phyloP scores from a whole-genome alignment of 1,140 invertebrate species.

The Pseudomyrmex pallidus region DNA sequence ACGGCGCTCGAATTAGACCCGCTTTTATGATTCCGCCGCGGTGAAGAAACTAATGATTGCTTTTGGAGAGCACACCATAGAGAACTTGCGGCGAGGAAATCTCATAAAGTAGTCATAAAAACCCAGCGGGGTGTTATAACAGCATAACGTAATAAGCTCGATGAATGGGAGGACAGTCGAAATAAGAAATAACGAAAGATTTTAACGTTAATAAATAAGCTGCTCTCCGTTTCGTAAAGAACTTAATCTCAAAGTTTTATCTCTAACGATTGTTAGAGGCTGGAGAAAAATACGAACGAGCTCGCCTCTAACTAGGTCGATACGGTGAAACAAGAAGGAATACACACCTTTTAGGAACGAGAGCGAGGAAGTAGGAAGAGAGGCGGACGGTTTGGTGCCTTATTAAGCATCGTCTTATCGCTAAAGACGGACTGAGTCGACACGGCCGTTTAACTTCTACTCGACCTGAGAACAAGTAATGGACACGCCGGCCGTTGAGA shows the following conservation, averaged over 20 bases:
- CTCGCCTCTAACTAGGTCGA: slow-evolving; percentile 65
- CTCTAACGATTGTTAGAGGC: background rate
- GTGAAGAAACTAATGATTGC: slow-evolving; percentile 24
- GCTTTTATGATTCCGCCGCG: slow-evolving; percentile 72
- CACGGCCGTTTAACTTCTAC: slow-evolving; percentile 77
- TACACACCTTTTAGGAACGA: slow-evolving; percentile 7
- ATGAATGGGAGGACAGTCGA: background rate
- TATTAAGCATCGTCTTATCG: slow-evolving; percentile 76
- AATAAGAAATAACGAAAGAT: background rate
- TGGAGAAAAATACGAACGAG: slow-evolving; percentile 61
- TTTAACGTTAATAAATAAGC: background rate
- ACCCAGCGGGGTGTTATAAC: slow-evolving; percentile 17
- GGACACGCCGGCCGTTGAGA: slow-evolving; percentile 65
- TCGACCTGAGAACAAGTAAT: slow-evolving; percentile 73
- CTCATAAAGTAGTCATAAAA: slow-evolving; percentile 45
- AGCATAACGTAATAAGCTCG: slow-evolving; percentile 35
- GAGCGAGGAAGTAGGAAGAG: slow-evolving; percentile 54
- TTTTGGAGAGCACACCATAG: slow-evolving; percentile 7
- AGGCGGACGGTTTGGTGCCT: slow-evolving; percentile 66
- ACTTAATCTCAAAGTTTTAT: background rate
- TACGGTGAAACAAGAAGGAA: slow-evolving; percentile 59
- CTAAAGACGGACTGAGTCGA: slow-evolving; percentile 60
- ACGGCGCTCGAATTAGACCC: slow-evolving; percentile 77
- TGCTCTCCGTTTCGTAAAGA: background rate
- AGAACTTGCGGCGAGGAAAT: background rate